Conservation (phyloP, 2,888 invertebrate genomes). For the Eristalis intricaria region DNA sequence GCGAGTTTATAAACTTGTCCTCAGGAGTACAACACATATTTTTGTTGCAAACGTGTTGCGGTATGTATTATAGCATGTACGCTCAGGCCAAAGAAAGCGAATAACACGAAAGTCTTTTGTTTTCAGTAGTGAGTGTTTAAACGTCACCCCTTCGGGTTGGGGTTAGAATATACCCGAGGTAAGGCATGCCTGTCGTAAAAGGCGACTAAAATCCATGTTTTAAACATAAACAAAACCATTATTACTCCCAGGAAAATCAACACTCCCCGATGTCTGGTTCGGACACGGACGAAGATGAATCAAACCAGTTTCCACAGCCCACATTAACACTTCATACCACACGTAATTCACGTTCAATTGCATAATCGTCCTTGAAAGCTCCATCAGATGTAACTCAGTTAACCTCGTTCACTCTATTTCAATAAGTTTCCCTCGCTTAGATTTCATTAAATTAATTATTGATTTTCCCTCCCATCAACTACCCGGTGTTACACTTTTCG, state of each 20-base stretch:
- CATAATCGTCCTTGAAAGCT: slow-evolving; percentile 4
- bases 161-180: too few relatives aligned
- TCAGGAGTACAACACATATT: neutral
- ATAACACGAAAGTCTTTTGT: neutral
- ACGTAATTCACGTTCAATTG: neutral
- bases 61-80: neutral
- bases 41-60: neutral
- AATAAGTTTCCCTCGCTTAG: slow-evolving; percentile 7
- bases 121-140: neutral
- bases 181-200: too few relatives aligned
- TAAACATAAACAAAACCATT: too few relatives aligned
- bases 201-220: too few relatives aligned
- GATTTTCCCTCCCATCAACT: slow-evolving; percentile 30
- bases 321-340: neutral
- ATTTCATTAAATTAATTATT: slow-evolving; percentile 60
- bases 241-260: too few relatives aligned
- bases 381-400: neutral
- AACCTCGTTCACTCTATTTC: neutral
- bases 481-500: slow-evolving; percentile 9
- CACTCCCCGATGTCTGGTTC: too few relatives aligned
- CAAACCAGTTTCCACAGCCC: too few relatives aligned
- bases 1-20: neutral
- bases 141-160: neutral
- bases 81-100: neutral
- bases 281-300: too few relatives aligned